These are phyloP conservation scores for Barypeithes pellucidus DNA, from an alignment of 2,888 invertebrate genomes.

Conservation along the genomic window DNA sequence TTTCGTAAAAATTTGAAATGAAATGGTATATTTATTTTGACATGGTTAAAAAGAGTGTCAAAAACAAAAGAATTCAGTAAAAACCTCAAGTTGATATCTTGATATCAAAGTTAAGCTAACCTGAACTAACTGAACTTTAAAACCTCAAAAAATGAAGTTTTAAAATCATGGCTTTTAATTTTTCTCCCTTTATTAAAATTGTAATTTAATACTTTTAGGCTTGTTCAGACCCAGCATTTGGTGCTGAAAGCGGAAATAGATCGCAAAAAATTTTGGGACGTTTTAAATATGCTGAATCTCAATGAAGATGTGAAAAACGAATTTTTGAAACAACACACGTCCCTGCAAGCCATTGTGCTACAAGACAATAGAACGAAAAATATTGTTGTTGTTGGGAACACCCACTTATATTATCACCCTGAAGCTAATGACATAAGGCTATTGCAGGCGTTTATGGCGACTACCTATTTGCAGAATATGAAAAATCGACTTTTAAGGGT, in stretches of 20 bases:
- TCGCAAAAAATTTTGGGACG: constrained; percentile 71
- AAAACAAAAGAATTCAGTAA: too few species aligned
- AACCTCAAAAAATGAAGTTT: too few species aligned
- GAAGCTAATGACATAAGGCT: constrained; percentile 91
- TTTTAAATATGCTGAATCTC: constrained; percentile 75
- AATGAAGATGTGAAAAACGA: constrained; percentile 74
- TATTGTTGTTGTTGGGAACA: constrained; percentile 81
- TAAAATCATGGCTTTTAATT: too few species aligned
- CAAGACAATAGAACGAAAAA: constrained; percentile 73
- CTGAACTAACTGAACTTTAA: too few species aligned
- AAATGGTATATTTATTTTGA: too few species aligned
- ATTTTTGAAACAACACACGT: constrained; percentile 78
- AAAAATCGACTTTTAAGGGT: constrained; percentile 45
- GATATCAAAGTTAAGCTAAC: too few species aligned
- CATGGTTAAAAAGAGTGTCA: too few species aligned
- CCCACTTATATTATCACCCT: constrained; percentile 95
- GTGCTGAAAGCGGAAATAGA: constrained; percentile 76
- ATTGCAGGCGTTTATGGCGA: constrained; percentile 69
- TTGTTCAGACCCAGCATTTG: constrained; percentile 72
- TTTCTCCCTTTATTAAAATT: not conserved
- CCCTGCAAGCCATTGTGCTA: constrained; percentile 76
- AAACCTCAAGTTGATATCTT: too few species aligned
- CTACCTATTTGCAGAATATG: constrained; percentile 45
- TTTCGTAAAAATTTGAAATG: too few species aligned
- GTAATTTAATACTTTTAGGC: constrained; percentile 64